phyloP scores from a whole-genome alignment of 2,797 vertebrate species.

The Tapirus indicus region DNA sequence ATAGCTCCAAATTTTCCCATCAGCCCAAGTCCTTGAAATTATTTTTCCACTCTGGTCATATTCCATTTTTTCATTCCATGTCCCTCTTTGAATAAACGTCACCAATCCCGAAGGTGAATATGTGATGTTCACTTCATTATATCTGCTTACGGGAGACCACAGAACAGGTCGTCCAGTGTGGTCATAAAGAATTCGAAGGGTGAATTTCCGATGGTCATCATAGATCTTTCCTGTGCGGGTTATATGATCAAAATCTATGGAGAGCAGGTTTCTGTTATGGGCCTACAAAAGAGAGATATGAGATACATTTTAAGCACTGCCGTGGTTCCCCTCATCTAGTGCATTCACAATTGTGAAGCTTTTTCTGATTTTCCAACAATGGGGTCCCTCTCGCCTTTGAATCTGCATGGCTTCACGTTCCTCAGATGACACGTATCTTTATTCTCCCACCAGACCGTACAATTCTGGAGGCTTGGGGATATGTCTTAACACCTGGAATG shows the following conservation, averaged over 20 bases:
- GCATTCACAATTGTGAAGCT: not conserved
- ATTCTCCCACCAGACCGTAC: not conserved
- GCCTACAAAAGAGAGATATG: conserved; percentile 89
- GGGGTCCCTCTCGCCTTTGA: not conserved
- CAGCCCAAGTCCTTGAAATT: conserved; percentile 96
- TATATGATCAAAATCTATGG: conserved; percentile 97
- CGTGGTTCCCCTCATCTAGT: not conserved
- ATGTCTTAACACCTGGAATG: not conserved
- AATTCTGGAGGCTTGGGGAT: not conserved
- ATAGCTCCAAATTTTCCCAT: conserved; percentile 99
- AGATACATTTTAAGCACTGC: conserved; percentile 23
- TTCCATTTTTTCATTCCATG: conserved; percentile 97
- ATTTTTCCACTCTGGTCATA: conserved; percentile 96
- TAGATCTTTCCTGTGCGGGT: conserved; percentile 98
- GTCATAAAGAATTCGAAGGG: conserved; percentile 98
- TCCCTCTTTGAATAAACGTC: conserved; percentile 96
- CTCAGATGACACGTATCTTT: not conserved
- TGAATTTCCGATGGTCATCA: conserved; percentile 99
- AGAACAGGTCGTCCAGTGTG: conserved; percentile 94
- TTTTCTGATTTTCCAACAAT: not conserved
- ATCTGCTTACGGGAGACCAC: conserved; percentile 98
- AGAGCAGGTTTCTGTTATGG: conserved; percentile 98
- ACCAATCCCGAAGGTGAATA: conserved; percentile 95
- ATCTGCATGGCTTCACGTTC: not conserved
- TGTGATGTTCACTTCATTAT: conserved; percentile 97